Base-by-base conservation (phyloP, 2,797 vertebrate species). In the Periparus ater region DNA sequence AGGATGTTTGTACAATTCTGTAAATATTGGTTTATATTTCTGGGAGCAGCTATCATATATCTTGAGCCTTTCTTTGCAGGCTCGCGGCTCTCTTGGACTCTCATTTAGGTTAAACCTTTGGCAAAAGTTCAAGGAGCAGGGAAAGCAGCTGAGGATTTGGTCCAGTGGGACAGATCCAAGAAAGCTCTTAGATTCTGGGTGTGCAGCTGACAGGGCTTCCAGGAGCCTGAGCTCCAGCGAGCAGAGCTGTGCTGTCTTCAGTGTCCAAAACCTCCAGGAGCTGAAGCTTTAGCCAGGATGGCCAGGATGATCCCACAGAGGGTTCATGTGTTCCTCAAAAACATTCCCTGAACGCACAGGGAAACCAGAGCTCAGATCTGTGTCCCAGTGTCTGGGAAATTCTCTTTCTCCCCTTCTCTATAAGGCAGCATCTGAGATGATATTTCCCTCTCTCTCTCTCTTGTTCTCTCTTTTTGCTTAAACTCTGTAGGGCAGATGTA, bases 1-100 rank as follows among this genome's bases (percentile, higher is more conserved):
- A 93, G 95, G 95, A 96, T 97, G 95, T 97, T 97, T 97, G 94
- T 94, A 95, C 89, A 89, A 95, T 94, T 93, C 88, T 89, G 89
- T 97, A 96, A 97, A 96, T 96, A 97, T 95, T 97, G 89, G 96
- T 96, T 95, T 92, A 88, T 93, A 95, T 96, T 96, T 96, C 91
- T 97, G 92, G 88, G 88, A 96, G 84, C 92, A 95, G 87, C 13
- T 6, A 89, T 93, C 82, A 63, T 93, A 85, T 94, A 79, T 95
- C 89, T 81, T 61, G 76, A 83, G 77, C 94, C 83, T 72, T 93
- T 91, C 88, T 70, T 73, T 91, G 67, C 55, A 83, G 84, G 60
- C 47, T 72, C 13, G 21, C 27, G 17, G 42, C 70, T 88, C 75
- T 74, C 73, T 94, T 89, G 89, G 92, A 83, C 89, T 91, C 82